Conservation (phyloP, 2,113 vertebrate species). For the Cheirogaleus medius region DNA sequence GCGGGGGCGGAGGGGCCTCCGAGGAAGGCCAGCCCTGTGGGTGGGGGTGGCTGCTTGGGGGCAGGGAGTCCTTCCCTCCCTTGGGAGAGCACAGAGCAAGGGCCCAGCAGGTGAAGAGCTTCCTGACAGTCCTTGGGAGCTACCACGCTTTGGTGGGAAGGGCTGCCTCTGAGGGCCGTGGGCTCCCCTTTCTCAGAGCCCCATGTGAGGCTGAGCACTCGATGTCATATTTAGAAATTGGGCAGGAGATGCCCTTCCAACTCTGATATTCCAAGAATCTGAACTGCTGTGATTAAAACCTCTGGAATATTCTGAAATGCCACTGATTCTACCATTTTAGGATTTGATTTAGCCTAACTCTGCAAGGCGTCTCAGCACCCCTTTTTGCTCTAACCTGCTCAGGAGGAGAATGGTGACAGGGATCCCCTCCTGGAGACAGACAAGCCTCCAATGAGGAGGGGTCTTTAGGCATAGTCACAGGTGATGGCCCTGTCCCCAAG, state of each 20-base stretch:
- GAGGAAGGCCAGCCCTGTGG: slow-evolving; percentile 2
- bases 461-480: not conserved
- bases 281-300: slow-evolving; percentile 33
- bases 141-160: not conserved
- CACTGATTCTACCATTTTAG: not conserved
- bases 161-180: not conserved
- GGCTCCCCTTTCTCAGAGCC: not conserved
- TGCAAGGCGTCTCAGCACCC: not conserved
- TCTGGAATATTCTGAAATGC: slow-evolving; percentile 33
- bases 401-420: not conserved
- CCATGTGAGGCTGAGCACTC: not conserved
- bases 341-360: not conserved
- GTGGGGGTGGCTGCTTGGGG: not conserved
- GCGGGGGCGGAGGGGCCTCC: not conserved
- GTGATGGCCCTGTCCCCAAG: not conserved
- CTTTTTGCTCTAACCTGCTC: not conserved
- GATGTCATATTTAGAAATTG: not conserved
- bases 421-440: not conserved
- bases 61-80: not conserved
- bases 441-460: not conserved
- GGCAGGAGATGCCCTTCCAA: not conserved
- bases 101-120: not conserved
- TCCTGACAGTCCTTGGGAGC: not conserved
- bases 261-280: slow-evolving; percentile 11
- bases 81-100: not conserved